Evolutionary conservation across 2,113 vertebrate species (phyloP), one percentile per base, ranked within the genome.

Genomic region (Bujurquina vittata): DNA sequence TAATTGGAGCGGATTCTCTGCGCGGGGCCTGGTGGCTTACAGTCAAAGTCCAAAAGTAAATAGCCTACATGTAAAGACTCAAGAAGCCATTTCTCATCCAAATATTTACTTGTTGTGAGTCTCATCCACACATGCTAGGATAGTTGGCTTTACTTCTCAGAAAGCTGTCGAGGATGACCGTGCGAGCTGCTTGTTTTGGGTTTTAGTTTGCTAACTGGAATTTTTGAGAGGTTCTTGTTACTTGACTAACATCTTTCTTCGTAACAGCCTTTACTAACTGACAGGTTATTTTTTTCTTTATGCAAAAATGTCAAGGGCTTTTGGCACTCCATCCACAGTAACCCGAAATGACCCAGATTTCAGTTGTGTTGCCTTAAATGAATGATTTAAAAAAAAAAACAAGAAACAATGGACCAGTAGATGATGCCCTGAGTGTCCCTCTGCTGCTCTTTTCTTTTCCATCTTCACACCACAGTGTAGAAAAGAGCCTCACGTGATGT

Each of bases 321-420:
- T 95, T 92, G 92, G 92, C 94, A 91, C 96, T 97, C 97, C 97
- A 97, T 98, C 97, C 97, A 98, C 97, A 97, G 96, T 95, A 95
- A 94, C 92, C 94, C 87, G 77, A 93, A 94, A 94, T 87, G 81
- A 92, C 89, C 92, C 92, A 88, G 59, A 89, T 96, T 97, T 97
- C 96, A 96, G 96, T 98, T 98, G 94, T 87, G 94, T 98, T 99
- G 97, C 97, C 97, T 99, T 99, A 97, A 93, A 97, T 94, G 95
- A 93, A 91, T 93, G 85, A 93, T 84, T 93, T 91, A 91, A 72
- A 72, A 49, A 52, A 69, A 52, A 46, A 26, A 69, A 52, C 5
- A 33, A 49, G 49, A 20, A 20, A 18, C 89, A 92, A 83, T 95
- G 95, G 95, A 94, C 96, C 95, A 94, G 94, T 91, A 93, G 91